Evolutionary conservation across 1,140 invertebrate species (phyloP).

Genomic region (Scaptomyza montana): DNA sequence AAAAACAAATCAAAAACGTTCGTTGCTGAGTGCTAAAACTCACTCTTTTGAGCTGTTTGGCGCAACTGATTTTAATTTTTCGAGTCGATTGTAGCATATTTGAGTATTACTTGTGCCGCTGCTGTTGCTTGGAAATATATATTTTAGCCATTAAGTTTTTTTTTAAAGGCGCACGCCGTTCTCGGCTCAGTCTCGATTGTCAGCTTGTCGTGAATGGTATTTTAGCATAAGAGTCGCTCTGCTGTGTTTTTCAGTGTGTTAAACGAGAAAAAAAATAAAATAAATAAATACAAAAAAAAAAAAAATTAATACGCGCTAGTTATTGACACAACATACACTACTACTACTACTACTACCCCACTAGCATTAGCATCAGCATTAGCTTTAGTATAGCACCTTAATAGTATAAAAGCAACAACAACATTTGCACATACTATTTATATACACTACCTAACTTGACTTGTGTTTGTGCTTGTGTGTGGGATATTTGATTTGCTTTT

Average conservation of each 20-base stretch:
- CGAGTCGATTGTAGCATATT: constrained; percentile 11
- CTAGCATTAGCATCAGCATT: no score
- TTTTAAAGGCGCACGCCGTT: constrained; percentile 74
- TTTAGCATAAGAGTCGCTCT: constrained; percentile 72
- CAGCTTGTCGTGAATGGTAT: constrained; percentile 80
- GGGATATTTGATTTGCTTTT: constrained; percentile 47
- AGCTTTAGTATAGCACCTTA: constrained; percentile 8
- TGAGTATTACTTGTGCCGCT: constrained; percentile 37
- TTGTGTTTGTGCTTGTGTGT: constrained; percentile 25
- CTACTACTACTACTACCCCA: no score
- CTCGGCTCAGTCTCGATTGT: constrained; percentile 80
- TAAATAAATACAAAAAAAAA: background rate
- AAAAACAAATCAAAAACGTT: constrained; percentile 15
- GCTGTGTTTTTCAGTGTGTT: background rate
- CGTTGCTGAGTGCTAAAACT: constrained; percentile 35
- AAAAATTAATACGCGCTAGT: constrained; percentile 46
- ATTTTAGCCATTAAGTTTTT: constrained; percentile 80
- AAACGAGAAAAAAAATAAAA: constrained; percentile 6
- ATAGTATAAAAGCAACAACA: constrained; percentile 49
- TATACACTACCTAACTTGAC: constrained; percentile 1
- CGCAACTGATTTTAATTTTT: constrained; percentile 46
- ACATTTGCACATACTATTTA: constrained; percentile 53
- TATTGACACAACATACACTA: constrained; percentile 51
- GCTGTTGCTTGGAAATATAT: constrained; percentile 59
- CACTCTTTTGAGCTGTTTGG: constrained; percentile 58